Conservation (phyloP, 2,113 vertebrate genomes). For the Melospiza georgiana region DNA sequence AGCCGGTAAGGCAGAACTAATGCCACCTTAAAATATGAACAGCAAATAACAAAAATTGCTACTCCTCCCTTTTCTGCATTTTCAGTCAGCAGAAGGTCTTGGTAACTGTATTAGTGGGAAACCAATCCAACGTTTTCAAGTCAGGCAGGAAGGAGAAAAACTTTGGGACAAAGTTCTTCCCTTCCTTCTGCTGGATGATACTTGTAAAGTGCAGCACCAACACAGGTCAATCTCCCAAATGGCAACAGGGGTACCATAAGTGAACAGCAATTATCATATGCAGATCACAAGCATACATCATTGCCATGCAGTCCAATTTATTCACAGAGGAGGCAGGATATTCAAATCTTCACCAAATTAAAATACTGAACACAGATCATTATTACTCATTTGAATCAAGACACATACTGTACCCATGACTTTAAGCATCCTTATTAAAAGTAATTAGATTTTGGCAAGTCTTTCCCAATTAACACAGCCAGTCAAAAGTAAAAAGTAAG, state of each 20-base stretch:
- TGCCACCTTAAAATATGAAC: neutral
- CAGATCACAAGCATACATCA: neutral
- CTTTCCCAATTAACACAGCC: constrained; percentile 11
- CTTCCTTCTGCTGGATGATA: neutral
- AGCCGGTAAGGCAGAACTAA: neutral
- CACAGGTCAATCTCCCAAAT: neutral
- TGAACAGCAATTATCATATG: neutral
- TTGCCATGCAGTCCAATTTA: neutral
- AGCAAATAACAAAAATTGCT: neutral
- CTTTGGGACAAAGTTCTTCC: neutral
- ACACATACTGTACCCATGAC: neutral
- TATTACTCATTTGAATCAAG: constrained; percentile 43
- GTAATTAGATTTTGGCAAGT: constrained; percentile 34
- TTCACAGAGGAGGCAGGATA: neutral
- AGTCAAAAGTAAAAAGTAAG: neutral
- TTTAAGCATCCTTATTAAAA: constrained; percentile 24
- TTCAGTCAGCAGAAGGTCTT: neutral
- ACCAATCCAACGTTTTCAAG: neutral
- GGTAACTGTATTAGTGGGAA: neutral
- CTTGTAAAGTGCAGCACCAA: neutral
- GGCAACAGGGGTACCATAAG: neutral
- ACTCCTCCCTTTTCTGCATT: neutral
- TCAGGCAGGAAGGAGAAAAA: neutral
- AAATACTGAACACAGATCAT: constrained; percentile 18
- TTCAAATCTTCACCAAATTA: constrained; percentile 12